These are phyloP conservation scores for Cynodonichthys magdalenae DNA, from an alignment of 2,797 vertebrate species.

Conservation along the genomic window DNA sequence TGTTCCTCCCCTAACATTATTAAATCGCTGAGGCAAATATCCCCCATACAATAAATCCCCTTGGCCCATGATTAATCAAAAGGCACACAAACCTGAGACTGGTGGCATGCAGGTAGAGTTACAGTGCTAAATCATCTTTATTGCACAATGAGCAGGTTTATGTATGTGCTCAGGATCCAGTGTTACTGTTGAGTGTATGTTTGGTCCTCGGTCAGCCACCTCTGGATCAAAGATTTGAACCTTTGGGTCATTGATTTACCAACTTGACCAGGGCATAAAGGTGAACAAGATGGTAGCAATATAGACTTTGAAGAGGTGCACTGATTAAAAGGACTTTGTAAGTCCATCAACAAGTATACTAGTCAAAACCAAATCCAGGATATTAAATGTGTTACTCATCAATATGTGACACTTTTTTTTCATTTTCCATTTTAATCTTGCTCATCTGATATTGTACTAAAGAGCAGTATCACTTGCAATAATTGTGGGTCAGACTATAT, in stretches of 20 bases:
- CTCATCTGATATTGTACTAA: constrained; percentile 33
- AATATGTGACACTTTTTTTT: no score
- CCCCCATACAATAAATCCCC: constrained; percentile 84
- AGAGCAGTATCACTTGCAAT: constrained; percentile 51
- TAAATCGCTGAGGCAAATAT: constrained; percentile 87
- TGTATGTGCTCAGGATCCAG: constrained; percentile 43
- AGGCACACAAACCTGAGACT: constrained; percentile 75
- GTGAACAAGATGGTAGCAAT: constrained; percentile 49
- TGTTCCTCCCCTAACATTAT: constrained; percentile 81
- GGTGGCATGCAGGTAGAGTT: constrained; percentile 80
- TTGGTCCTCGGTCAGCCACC: constrained; percentile 61
- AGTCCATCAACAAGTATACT: constrained; percentile 36
- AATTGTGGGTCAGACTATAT: constrained; percentile 47
- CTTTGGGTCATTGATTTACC: constrained; percentile 65
- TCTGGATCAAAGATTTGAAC: constrained; percentile 51
- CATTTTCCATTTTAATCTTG: constrained; percentile 25
- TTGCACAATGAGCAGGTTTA: constrained; percentile 77
- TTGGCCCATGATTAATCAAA: constrained; percentile 84
- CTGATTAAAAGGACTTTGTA: constrained; percentile 62
- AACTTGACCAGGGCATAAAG: constrained; percentile 48
- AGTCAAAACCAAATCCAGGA: constrained; percentile 13
- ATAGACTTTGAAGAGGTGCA: constrained; percentile 55
- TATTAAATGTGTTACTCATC: neutral
- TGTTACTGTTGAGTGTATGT: constrained; percentile 41
- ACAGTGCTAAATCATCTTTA: constrained; percentile 83